Conservation (phyloP, 2,113 vertebrate genomes). For the Pithys albifrons region DNA sequence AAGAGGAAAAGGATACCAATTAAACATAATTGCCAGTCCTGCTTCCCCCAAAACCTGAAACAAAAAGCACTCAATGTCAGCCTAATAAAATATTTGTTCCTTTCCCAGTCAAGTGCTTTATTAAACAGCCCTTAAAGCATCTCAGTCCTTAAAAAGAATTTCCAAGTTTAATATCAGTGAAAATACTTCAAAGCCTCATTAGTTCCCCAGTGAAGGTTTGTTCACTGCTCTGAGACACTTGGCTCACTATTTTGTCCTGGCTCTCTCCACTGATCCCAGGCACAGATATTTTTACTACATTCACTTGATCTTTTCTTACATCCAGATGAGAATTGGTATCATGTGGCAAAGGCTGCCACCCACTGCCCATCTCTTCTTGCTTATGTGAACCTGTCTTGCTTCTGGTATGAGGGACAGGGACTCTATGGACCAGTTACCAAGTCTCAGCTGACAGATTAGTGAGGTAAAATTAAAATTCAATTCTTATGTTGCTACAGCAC, state of each 20-base stretch:
- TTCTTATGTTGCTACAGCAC: not conserved
- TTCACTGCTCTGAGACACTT: not conserved
- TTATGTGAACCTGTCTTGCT: not conserved
- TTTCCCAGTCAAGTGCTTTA: conserved; percentile 47
- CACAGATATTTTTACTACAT: not conserved
- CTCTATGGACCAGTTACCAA: not conserved
- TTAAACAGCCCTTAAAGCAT: conserved; percentile 43
- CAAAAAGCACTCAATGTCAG: conserved; percentile 54
- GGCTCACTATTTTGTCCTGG: not conserved
- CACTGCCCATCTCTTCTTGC: not conserved
- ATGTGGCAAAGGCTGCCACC: not conserved
- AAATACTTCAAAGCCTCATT: conserved; percentile 28
- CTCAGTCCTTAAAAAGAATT: conserved; percentile 23
- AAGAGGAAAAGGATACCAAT: conserved; percentile 50
- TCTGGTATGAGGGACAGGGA: not conserved
- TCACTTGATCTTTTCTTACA: not conserved
- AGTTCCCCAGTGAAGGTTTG: not conserved
- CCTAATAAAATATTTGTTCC: conserved; percentile 51
- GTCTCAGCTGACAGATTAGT: not conserved
- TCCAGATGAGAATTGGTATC: not conserved
- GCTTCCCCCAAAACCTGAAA: conserved; percentile 21
- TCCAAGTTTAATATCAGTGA: conserved; percentile 32
- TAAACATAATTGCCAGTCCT: conserved; percentile 13
- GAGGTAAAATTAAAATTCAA: not conserved
- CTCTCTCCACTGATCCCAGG: not conserved